Evolutionary conservation across 2,888 invertebrate genomes (phyloP).

Genomic region (Petrolisthes manimaculis): DNA sequence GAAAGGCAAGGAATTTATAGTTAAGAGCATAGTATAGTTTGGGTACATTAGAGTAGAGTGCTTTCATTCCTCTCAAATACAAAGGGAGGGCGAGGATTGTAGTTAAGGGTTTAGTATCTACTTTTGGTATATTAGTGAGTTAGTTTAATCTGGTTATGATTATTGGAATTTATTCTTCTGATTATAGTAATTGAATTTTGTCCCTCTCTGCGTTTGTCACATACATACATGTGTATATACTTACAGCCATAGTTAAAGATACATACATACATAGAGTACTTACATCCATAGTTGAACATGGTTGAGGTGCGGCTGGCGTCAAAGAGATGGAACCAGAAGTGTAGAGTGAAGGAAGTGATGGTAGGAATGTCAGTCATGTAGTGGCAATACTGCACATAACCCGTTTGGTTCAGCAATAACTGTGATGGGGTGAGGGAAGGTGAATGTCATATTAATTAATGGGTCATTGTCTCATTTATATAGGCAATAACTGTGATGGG

Average conservation of each 20-base stretch:
- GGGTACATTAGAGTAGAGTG: neutral
- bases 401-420: constrained; percentile 24
- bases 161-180: too few species aligned
- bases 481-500: neutral
- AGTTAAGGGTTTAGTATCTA: too few species aligned
- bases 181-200: too few species aligned
- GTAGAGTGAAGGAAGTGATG: constrained; percentile 36
- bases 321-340: constrained; percentile 39
- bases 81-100: too few species aligned
- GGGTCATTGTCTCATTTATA: neutral
- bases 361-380: constrained; percentile 6
- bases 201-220: too few species aligned
- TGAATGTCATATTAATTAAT: neutral
- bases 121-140: too few species aligned
- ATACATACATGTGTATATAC: neutral
- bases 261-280: constrained; percentile 16
- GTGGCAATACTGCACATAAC: constrained; percentile 15
- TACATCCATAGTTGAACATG: constrained; percentile 39
- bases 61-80: too few species aligned
- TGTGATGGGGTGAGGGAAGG: neutral
- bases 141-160: too few species aligned
- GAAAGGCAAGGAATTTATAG: neutral
- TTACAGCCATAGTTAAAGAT: neutral
- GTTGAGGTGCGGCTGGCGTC: constrained; percentile 1
- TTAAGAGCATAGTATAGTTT: neutral